A percentile compares a stretch with the other conserved stretches of the same genome.
Evolutionary conservation across 2,113 vertebrate species (phyloP).

Genomic region (Odobenus rosmarus): DNA sequence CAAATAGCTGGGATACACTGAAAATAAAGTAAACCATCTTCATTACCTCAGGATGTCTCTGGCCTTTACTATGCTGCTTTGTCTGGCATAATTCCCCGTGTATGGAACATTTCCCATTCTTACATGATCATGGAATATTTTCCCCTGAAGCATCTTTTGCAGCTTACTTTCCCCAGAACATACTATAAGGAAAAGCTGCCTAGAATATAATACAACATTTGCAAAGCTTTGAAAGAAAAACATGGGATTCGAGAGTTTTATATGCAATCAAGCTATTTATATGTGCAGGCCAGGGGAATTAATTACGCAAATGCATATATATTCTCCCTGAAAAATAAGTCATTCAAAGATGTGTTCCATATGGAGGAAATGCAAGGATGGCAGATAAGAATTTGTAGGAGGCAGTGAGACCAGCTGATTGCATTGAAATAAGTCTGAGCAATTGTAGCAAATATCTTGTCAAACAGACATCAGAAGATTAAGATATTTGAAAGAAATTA

Average conservation of each 20-base stretch:
- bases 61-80: neutral
- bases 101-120: neutral
- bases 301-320: neutral
- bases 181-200: neutral
- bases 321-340: neutral
- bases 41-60: neutral
- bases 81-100: neutral
- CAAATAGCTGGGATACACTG: neutral
- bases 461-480: neutral
- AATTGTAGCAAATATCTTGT: neutral
- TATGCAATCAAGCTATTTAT: neutral
- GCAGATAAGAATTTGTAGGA: neutral
- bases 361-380: neutral
- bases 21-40: neutral
- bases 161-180: constrained; percentile 1
- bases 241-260: neutral
- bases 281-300: neutral
- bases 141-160: neutral
- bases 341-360: neutral
- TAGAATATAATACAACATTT: neutral
- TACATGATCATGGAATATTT: neutral
- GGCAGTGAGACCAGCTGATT: neutral
- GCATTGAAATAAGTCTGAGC: neutral
- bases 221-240: constrained; percentile 34
- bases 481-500: constrained; percentile 7